These are phyloP conservation scores for Macrocentrus cingulum DNA, from an alignment of 1,140 invertebrate genomes.

Conservation along the genomic window DNA sequence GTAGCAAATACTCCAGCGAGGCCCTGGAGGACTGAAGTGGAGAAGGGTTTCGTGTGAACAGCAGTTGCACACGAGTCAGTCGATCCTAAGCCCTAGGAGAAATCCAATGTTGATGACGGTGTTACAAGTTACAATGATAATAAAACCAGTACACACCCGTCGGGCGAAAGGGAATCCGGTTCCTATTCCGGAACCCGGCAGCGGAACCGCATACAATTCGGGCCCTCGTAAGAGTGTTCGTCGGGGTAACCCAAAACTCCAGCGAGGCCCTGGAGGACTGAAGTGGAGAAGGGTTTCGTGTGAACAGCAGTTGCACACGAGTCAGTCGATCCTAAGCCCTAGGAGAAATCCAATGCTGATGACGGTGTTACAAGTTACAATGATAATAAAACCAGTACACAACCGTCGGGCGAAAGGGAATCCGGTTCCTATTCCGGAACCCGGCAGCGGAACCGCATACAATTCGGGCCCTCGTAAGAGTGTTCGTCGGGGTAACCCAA, in stretches of 20 bases:
- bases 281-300: conserved; percentile 89
- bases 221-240: conserved; percentile 63
- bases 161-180: conserved; percentile 72
- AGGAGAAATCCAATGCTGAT: conserved; percentile 59
- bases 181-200: conserved; percentile 74
- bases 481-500: conserved; percentile 66
- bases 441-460: conserved; percentile 69
- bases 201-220: conserved; percentile 69
- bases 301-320: conserved; percentile 88
- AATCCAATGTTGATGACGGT: conserved; percentile 48
- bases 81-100: conserved; percentile 77
- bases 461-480: conserved; percentile 65
- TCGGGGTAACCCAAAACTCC: conserved; percentile 72
- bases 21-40: conserved; percentile 84
- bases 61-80: conserved; percentile 87
- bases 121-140: too few species aligned
- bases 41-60: conserved; percentile 91
- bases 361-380: conserved; percentile 53
- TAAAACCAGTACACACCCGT: too few species aligned
- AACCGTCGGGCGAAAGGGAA: conserved; percentile 68
- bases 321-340: conserved; percentile 84
- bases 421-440: conserved; percentile 74
- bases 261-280: conserved; percentile 82
- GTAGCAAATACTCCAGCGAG: conserved; percentile 86
- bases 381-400: too few species aligned